A percentile compares a stretch with the other conserved stretches of the same genome.
Conservation (phyloP, 92 coral and sea anemone genomes). For the Metridium senile region DNA sequence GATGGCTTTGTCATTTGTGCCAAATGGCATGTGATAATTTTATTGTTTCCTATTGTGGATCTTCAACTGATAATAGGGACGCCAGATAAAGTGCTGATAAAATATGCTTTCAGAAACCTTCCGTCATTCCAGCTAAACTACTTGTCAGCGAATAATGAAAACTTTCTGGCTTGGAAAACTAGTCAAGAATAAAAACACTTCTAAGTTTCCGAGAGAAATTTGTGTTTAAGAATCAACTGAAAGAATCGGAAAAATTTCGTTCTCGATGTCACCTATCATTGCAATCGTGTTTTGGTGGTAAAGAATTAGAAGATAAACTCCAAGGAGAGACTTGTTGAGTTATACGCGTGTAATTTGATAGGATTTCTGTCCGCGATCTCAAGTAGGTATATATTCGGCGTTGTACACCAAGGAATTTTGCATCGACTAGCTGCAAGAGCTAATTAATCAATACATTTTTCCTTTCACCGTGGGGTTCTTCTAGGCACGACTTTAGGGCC, state of each 20-base stretch:
- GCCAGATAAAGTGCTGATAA: constrained; percentile 7
- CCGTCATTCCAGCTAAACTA: neutral
- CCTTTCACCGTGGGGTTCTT: neutral
- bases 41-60: constrained; percentile 13
- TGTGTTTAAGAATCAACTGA: too few relatives aligned
- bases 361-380: neutral
- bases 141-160: neutral
- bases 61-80: neutral
- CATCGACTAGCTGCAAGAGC: neutral
- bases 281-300: constrained; percentile 9
- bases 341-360: neutral
- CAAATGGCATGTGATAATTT: constrained; percentile 17
- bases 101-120: neutral
- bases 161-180: too few relatives aligned
- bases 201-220: too few relatives aligned
- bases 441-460: neutral
- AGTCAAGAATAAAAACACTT: too few relatives aligned
- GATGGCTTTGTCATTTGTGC: neutral
- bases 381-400: too few relatives aligned
- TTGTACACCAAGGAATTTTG: neutral
- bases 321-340: constrained; percentile 17
- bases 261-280: constrained; percentile 7
- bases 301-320: constrained; percentile 11
- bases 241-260: neutral
- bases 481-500: neutral